Percentiles rank a stretch among this genome's conserved stretches.
phyloP scores from a whole-genome alignment of 2,888 invertebrate species.

The Cryptus viduatorius region DNA sequence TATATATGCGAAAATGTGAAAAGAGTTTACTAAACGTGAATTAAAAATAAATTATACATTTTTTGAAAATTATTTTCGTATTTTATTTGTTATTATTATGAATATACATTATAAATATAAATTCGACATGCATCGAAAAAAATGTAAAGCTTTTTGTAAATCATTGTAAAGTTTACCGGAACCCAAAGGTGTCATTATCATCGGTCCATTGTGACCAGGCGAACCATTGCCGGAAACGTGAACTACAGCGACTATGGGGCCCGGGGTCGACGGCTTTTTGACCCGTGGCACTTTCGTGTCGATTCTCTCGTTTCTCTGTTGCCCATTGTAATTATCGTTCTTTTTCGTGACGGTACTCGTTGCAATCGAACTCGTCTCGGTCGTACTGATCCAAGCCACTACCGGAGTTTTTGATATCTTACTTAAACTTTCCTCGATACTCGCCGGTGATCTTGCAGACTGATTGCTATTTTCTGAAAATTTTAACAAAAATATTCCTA shows the following conservation, averaged over 20 bases:
- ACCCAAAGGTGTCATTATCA: constrained; percentile 66
- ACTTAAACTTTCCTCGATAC: constrained; percentile 34
- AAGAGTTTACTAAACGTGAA: not conserved
- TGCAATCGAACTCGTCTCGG: constrained; percentile 49
- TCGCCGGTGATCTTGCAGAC: constrained; percentile 20
- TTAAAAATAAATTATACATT: too few relatives aligned
- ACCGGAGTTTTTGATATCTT: constrained; percentile 35
- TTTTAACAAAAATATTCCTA: not conserved
- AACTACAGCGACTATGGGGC: constrained; percentile 69
- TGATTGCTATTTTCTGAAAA: constrained; percentile 32
- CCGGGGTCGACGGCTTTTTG: constrained; percentile 66
- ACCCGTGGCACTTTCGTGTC: constrained; percentile 62
- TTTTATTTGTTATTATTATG: too few relatives aligned
- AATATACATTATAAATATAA: not conserved
- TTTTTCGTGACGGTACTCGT: constrained; percentile 53
- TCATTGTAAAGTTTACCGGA: constrained; percentile 59
- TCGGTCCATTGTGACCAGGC: constrained; percentile 65
- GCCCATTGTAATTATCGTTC: constrained; percentile 63
- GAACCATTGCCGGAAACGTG: constrained; percentile 69
- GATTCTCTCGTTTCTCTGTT: constrained; percentile 59
- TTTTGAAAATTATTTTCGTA: too few relatives aligned
- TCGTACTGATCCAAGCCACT: constrained; percentile 42
- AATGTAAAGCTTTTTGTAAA: not conserved
- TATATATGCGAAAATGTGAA: not conserved
- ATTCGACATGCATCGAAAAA: not conserved